Evolutionary conservation across 2,797 vertebrate species (phyloP).

Genomic region (Galagoides demidoff): DNA sequence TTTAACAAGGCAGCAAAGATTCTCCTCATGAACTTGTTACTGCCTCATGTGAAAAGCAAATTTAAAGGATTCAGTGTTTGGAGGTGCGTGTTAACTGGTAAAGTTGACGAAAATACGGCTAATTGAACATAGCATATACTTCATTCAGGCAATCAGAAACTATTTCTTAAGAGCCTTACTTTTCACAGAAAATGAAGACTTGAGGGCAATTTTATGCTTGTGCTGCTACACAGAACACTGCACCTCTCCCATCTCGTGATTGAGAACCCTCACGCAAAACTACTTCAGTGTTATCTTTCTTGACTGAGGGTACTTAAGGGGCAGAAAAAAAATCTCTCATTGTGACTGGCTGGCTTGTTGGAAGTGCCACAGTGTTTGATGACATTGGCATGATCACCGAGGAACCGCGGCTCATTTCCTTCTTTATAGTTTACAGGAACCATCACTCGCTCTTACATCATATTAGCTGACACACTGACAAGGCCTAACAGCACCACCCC

Average conservation of each 20-base stretch:
- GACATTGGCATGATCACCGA: neutral
- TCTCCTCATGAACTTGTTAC: neutral
- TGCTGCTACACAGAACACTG: neutral
- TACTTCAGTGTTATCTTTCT: conserved; percentile 52
- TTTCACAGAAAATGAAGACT: conserved; percentile 57
- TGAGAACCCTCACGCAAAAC: conserved; percentile 48
- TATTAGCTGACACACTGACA: neutral
- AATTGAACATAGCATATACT: conserved; percentile 39
- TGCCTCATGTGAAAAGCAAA: neutral
- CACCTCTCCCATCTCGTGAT: neutral
- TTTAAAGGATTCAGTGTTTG: neutral
- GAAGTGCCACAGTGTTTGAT: conserved; percentile 25
- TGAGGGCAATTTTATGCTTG: conserved; percentile 23
- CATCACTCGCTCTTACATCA: neutral
- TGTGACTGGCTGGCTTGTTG: neutral
- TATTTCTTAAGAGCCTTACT: conserved; percentile 49
- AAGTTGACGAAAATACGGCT: conserved; percentile 12
- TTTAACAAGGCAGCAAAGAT: neutral
- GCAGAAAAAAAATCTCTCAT: neutral
- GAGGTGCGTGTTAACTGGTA: neutral
- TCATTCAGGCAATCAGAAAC: conserved; percentile 43
- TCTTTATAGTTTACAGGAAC: neutral
- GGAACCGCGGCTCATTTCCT: conserved; percentile 8
- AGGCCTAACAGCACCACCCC: neutral
- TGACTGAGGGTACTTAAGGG: conserved; percentile 43